These are phyloP conservation scores for Drosophila pectinifera DNA, from an alignment of 1,140 invertebrate genomes.

Conservation along the genomic window DNA sequence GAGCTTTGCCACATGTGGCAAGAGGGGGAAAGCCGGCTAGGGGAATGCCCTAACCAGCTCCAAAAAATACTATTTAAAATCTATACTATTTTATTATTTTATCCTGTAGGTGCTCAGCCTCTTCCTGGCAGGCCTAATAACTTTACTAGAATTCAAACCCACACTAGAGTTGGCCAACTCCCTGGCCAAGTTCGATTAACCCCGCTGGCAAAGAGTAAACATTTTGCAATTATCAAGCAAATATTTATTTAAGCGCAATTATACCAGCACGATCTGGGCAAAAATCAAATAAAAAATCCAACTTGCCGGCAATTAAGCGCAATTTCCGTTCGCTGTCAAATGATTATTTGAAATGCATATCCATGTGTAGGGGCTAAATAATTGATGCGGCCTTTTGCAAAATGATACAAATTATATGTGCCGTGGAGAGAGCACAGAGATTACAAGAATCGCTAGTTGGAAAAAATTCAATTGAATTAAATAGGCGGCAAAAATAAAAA, in stretches of 20 bases:
- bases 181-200: constrained; percentile 10
- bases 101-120: no score
- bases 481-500: constrained; percentile 9
- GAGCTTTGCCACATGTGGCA: constrained; percentile 18
- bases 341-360: constrained; percentile 56
- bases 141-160: background rate
- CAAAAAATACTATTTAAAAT: background rate
- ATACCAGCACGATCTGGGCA: constrained; percentile 12
- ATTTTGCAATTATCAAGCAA: constrained; percentile 38
- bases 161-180: background rate
- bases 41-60: background rate
- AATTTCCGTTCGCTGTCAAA: constrained; percentile 62
- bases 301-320: constrained; percentile 67
- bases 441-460: constrained; percentile 34
- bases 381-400: constrained; percentile 22
- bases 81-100: no score
- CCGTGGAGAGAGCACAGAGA: background rate
- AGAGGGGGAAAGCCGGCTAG: no score
- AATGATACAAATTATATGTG: constrained; percentile 51
- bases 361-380: constrained; percentile 20
- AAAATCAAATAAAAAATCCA: constrained; percentile 52
- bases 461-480: constrained; percentile 38
- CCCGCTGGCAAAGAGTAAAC: constrained; percentile 24
- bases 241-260: constrained; percentile 58
- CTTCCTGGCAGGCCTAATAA: no score